Base-by-base conservation (phyloP, 2,797 vertebrate species). In the Philypnodon macrostomus region DNA sequence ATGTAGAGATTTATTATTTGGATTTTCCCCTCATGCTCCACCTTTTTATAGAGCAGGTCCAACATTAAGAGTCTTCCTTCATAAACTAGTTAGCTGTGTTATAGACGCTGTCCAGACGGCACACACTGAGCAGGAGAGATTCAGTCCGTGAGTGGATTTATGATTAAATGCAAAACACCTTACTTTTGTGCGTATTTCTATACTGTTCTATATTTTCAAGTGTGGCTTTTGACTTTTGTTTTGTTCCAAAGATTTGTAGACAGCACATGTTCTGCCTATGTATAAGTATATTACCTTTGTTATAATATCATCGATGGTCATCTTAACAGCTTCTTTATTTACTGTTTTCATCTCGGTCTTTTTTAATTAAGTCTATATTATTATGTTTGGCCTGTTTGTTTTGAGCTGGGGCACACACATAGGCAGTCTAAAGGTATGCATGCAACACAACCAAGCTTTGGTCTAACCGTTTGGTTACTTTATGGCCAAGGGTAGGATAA, bases 221-320 rank as follows among this genome's bases (percentile, higher is more conserved):
- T 51, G 84, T 87, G 69, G 86, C 80, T 70, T 83, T 79, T 70
- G 67, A 58, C 59, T 84, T 87, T 75, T 77, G 70, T 79, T 85
- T 87, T 73, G 85, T 90, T 90, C 89, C 89, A 91, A 90, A 90
- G 89, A 91, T 86, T 87, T 87, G 80, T 90, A 87, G 87, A 85
- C 83, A 88, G 88, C 87, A 88, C 86, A 88, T 83, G 83, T 78
- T 84, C 79, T 80, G 79, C 77, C 62, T 82, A 72, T 80, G 78
- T 86, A 83, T 76, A 83, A 79, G 84, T 83, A 87, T 85, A 81
- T 78, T 80, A 76, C 70, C 73, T 79, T 80, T 78, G 63, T 85
- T 85, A 75, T 75, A 80, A 66, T 77, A 80, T 83, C 78, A 80
- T 73, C 70, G 58, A 74, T 59, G 72, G 72, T 75, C 58, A 78